Conservation (phyloP, 1,140 invertebrate species). For the Plodia interpunctella region DNA sequence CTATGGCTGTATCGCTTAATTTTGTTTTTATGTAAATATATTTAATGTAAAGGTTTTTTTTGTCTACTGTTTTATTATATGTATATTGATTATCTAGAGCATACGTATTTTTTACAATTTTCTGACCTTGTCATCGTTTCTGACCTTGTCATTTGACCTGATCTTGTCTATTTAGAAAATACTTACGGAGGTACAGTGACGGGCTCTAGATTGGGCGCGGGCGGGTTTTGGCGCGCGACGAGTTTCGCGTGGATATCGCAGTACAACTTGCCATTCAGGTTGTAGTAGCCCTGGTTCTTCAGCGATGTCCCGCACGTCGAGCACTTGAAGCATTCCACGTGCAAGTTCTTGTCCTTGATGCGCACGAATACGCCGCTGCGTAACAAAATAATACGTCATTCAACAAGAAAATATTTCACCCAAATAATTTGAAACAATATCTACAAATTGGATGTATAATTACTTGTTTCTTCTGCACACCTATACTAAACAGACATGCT, state of each 20-base stretch:
- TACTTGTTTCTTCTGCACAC: background rate
- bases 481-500: constrained; percentile 36
- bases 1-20: no score
- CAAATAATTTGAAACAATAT: background rate
- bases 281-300: constrained; percentile 98
- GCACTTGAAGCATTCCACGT: constrained; percentile 98
- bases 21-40: no score
- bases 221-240: constrained; percentile 89
- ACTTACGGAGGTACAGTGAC: constrained; percentile 89
- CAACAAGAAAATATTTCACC: background rate
- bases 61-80: no score
- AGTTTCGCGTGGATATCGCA: constrained; percentile 97
- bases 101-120: no score
- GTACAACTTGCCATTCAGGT: constrained; percentile 96
- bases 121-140: no score
- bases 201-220: constrained; percentile 85
- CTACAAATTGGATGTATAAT: background rate
- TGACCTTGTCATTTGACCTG: no score
- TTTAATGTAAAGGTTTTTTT: no score
- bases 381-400: constrained; percentile 20
- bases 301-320: constrained; percentile 95
- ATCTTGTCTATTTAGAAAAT: background rate
- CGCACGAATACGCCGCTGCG: constrained; percentile 94
- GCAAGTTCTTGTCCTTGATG: constrained; percentile 96
- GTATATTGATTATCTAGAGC: no score